These are phyloP conservation scores for Exocentrus adspersus DNA, from an alignment of 2,888 invertebrate species.

Conservation along the genomic window DNA sequence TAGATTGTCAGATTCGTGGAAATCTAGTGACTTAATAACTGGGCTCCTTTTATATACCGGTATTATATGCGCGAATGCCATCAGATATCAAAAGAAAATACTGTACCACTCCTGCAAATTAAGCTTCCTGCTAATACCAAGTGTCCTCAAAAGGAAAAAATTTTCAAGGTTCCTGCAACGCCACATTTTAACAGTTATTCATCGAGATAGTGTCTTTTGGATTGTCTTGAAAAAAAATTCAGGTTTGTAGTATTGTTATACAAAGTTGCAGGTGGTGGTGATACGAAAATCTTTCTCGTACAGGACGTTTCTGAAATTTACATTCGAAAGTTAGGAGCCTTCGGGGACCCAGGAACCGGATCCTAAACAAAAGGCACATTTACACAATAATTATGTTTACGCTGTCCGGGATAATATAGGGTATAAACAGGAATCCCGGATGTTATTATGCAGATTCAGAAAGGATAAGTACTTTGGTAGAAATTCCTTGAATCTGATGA, in stretches of 20 bases:
- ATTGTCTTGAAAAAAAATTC: no score
- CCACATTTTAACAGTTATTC: no score
- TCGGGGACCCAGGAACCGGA: constrained; percentile 21
- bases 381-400: constrained; percentile 31
- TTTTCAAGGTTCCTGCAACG: no score
- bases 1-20: constrained; percentile 23
- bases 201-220: no score
- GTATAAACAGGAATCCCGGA: constrained; percentile 20
- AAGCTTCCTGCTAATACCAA: not conserved
- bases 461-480: not conserved
- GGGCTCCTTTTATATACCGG: constrained; percentile 4
- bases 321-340: constrained; percentile 29
- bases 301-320: constrained; percentile 17
- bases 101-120: constrained; percentile 14
- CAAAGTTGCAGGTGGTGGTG: not conserved
- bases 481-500: constrained; percentile 7
- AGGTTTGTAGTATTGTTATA: no score
- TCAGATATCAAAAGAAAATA: constrained; percentile 12
- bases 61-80: constrained; percentile 15
- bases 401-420: constrained; percentile 25
- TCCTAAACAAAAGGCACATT: constrained; percentile 32
- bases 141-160: no score
- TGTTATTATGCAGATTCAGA: constrained; percentile 23
- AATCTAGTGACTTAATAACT: constrained; percentile 22
- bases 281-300: constrained; percentile 11